These are phyloP conservation scores for Corapipo altera DNA, from an alignment of 2,113 vertebrate species.

Conservation along the genomic window DNA sequence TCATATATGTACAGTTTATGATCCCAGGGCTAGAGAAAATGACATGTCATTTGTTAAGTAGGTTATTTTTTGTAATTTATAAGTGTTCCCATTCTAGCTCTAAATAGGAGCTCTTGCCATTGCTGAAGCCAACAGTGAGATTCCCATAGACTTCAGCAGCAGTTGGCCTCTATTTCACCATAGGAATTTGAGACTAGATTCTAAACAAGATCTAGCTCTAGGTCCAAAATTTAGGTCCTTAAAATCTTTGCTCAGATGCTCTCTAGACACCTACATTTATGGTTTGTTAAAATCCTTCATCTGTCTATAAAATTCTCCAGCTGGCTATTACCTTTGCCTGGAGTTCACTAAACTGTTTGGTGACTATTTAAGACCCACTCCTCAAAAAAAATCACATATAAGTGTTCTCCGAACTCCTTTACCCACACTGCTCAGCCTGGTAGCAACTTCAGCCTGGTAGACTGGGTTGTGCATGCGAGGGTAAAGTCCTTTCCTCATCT, in stretches of 20 bases:
- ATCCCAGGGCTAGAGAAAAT: not conserved
- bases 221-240: not conserved
- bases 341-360: not conserved
- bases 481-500: not conserved
- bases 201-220: not conserved
- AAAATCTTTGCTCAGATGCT: not conserved
- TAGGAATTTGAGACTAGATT: not conserved
- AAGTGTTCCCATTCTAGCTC: not conserved
- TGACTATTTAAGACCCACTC: not conserved
- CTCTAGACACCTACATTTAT: not conserved
- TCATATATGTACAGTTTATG: not conserved
- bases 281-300: not conserved
- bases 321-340: not conserved
- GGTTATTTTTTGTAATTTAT: not conserved
- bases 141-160: slow-evolving; percentile 6
- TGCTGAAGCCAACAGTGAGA: not conserved
- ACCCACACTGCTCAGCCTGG: not conserved
- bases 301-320: not conserved
- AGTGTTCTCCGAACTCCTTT: not conserved
- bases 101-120: not conserved
- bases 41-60: not conserved
- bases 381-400: not conserved
- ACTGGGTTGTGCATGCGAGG: not conserved
- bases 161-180: not conserved
- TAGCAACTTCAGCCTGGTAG: not conserved